Conservation (phyloP, 2,888 invertebrate genomes). For the Clepsis dumicolana region DNA sequence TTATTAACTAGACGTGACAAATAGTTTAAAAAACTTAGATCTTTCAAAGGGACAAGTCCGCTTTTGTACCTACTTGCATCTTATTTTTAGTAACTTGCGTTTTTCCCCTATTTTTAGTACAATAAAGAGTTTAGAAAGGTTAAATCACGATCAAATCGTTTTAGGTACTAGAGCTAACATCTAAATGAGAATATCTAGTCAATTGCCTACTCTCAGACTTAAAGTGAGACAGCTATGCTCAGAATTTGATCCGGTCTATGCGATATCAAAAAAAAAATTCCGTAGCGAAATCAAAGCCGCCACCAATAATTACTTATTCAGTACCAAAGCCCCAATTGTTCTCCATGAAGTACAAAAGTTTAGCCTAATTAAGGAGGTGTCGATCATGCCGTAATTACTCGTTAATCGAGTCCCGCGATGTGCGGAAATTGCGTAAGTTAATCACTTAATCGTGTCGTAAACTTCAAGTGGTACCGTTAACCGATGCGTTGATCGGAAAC, state of each 20-base stretch:
- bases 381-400: conserved; percentile 27
- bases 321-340: background rate
- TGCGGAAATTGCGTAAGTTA: conserved; percentile 18
- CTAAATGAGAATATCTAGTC: too few species aligned
- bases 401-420: conserved; percentile 16
- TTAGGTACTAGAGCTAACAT: too few species aligned
- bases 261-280: background rate
- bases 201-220: too few species aligned
- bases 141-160: too few species aligned
- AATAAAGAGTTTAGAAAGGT: too few species aligned
- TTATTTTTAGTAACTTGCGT: too few species aligned
- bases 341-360: conserved; percentile 1
- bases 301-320: background rate
- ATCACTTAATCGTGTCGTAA: conserved; percentile 11
- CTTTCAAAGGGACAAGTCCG: too few species aligned
- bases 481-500: conserved; percentile 9
- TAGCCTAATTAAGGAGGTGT: conserved; percentile 29
- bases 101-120: too few species aligned
- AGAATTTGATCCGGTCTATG: background rate
- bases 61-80: too few species aligned
- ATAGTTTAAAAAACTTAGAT: too few species aligned
- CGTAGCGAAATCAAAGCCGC: background rate
- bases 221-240: too few species aligned
- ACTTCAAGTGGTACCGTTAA: conserved; percentile 5
- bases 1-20: too few species aligned